Evolutionary conservation across 1,140 invertebrate genomes (phyloP), one percentile per base, ranked within the genome.

Genomic region (Musca domestica): DNA sequence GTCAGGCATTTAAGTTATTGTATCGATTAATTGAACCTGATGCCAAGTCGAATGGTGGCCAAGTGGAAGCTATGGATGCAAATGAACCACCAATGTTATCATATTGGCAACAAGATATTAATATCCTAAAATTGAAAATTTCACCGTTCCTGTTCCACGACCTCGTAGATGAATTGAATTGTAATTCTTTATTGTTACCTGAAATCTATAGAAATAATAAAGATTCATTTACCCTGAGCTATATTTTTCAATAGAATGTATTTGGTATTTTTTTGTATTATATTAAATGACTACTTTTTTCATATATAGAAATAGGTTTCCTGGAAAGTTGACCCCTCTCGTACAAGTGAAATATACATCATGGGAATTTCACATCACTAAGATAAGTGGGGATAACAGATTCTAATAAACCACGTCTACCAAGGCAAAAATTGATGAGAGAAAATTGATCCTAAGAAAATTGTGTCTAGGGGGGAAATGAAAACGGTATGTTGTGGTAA

Each of bases 121-220:
- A 69, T 9, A 67, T 80, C 51, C 71, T 73, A n/a, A 70, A 70
- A 34, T 41, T 77, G 65, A 66, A 69, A 12, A 72, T 80, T 20
- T 80, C 77, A 5, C 77, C 71, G 10, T 67, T 47, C 22, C 27
- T 70, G 0, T 70, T 70, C 17, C 41, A 34, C 12, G 49, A 41
- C 14, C 10, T 70, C 1, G 7, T 64, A 1, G 34, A 64, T 3
- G 65, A 70, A 23, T 54, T 70, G 22, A 27, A 69, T 34, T 47
- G 41, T 9, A 67, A 67, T 41, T 56, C 52, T n/a, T 51, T 64
- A 64, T 23, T 70, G 15, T 34, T 70, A 34, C 69, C 69, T 2
- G 69, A 70, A 70, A 61, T 67, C n/a, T 70, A 70, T 46, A 54
- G 69, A 10, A 51, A 49, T 54, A 67, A 56, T 23, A 64, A 67